Base-by-base conservation (phyloP, 2,888 invertebrate genomes). In the Drosophila picticornis region DNA sequence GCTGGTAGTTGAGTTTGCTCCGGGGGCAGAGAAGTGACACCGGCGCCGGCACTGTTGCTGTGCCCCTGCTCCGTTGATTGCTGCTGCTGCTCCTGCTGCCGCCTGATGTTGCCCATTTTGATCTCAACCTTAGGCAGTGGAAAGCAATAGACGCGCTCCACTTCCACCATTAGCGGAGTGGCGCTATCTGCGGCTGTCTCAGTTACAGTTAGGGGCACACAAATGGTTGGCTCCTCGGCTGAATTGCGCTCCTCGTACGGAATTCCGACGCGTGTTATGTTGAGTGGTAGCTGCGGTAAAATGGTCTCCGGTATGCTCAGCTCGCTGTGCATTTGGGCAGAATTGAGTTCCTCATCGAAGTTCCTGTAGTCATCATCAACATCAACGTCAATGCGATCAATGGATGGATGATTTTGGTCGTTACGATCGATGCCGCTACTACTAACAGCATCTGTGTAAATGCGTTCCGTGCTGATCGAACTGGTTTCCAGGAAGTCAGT, bases 121-220 rank as follows among this genome's bases (percentile, higher is more conserved):
- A 90, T 72, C 59, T 88, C 83, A 27, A 90, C 80, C n/a, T 89
- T 81, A 43, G 92, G 92, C 70, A 90, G 74, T 0, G 92, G 91
- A 34, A 91, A 91, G 66, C 92, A 91, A 60, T 90, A 91, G 64
- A 91, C 77, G 9, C 92, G 84, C 66, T 91, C 91, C 2, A 92
- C 86, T 27, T 89, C 86, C 4, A 91, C 79, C 7, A 81, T 38
- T 16, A 88, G 36, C 0, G 88, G 72, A 29, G 61, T 61, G 16
- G 65, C 57, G 22, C 79, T 84, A 4, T 90, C 81, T 25, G 87
- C 69, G 32, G 88, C 84, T 4, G 81, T 79, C 70, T 92, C 92
- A 0, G 77, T 74, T 2, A 92, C 91, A 1, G 88, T 87, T 0
- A 92, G 77, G 0, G 92, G 92, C 0, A 92, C 92, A 63, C 92